Evolutionary conservation across 1,140 invertebrate species (phyloP), one percentile per base, ranked within the genome.

Genomic region (Leptinotarsa undecemlineata): DNA sequence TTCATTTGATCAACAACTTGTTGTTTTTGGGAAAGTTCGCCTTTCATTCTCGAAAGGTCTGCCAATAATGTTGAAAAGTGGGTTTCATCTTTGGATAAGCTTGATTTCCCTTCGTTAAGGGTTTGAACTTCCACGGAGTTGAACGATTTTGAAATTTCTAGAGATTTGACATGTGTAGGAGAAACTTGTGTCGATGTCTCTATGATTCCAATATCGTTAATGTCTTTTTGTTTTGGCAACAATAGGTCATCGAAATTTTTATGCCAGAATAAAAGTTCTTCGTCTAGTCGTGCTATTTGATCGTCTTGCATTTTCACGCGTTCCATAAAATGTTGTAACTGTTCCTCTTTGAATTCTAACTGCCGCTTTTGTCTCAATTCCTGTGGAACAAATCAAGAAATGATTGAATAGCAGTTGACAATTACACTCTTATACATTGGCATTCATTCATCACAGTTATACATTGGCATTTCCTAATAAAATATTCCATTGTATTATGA

Each of bases 261-360:
- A 63, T 80, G 76, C 33, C 79, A 75, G 14, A 75, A 72, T 15
- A 85, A 77, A 20, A 85, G 73, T 63, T 85, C 84, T 72, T 81
- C 77, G 79, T 86, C 84, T 15, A 86, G 68, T 72, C 82, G 81
- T 17, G 77, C 74, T 33, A 85, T 80, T 74, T 84, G 76, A 47
- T 78, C 75, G 42, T 85, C 82, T 79, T 85, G 83, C 23, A 77
- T 73, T 61, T 81, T 71, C 4, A 84, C 67, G 60, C 81, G 76
- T 23, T 79, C 71, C 17, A 78, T 69, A 13, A 79, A 76, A 64
- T 83, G 80, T 63, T 81, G 73, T 15, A 85, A 60, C 76, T 84
- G 83, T 42, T 70, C 73, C 48, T 85, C 81, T 74, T 84, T 81
- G 57, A 84, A 81, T 69, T 84, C 81, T 6, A 67, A 74, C 68